A percentile compares a stretch with the other conserved stretches of the same genome.
Conservation (phyloP, 2,113 vertebrate genomes). For the Tor tambroides region DNA sequence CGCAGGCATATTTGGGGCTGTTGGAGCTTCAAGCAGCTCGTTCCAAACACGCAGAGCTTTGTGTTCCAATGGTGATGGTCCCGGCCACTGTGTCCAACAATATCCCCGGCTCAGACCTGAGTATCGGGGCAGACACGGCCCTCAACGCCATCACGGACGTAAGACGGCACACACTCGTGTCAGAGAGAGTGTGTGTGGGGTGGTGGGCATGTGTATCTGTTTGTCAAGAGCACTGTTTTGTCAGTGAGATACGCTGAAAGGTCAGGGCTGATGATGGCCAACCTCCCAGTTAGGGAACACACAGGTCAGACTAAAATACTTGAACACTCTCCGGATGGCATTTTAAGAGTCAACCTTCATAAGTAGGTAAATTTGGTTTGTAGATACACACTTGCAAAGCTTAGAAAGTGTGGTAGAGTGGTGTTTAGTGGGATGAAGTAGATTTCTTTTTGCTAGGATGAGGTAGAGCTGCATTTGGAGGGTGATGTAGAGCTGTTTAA, state of each 20-base stretch:
- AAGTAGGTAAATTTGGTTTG: neutral
- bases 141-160: conserved; percentile 97
- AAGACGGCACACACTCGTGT: conserved; percentile 76
- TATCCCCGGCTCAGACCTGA: conserved; percentile 96
- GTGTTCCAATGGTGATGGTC: conserved; percentile 97
- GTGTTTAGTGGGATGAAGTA: neutral
- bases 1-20: conserved; percentile 94
- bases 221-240: neutral
- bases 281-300: neutral
- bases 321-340: neutral
- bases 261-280: conserved; percentile 3
- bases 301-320: neutral
- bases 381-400: neutral
- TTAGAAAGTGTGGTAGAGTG: neutral
- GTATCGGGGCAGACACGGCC: conserved; percentile 96
- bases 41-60: conserved; percentile 83
- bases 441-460: no score
- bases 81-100: conserved; percentile 99
- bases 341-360: neutral
- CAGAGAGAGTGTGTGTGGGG: neutral
- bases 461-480: neutral
- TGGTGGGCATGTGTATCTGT: neutral
- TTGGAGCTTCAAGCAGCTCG: conserved; percentile 88
- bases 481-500: neutral
- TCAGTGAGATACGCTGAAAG: neutral